These are phyloP conservation scores for Eustalomyia histrio DNA, from an alignment of 2,888 invertebrate species.

Conservation along the genomic window DNA sequence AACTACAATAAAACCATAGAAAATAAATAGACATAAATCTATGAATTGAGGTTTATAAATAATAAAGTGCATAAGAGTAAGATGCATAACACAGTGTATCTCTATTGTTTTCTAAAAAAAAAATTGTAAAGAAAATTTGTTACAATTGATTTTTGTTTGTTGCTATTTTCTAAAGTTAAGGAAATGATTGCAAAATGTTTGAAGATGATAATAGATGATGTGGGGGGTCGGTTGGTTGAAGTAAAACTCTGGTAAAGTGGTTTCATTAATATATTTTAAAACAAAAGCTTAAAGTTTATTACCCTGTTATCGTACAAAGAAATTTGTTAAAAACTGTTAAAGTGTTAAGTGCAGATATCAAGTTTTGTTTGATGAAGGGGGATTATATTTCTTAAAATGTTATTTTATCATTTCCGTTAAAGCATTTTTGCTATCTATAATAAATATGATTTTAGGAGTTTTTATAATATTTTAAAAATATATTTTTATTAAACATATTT, in stretches of 20 bases:
- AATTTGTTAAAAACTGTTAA: neutral
- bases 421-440: neutral
- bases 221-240: neutral
- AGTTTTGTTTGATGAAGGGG: neutral
- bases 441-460: too few relatives aligned
- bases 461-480: too few relatives aligned
- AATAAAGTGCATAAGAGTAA: neutral
- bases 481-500: too few relatives aligned
- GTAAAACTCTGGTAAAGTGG: slow-evolving; percentile 5
- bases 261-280: slow-evolving; percentile 10
- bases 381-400: neutral
- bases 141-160: slow-evolving; percentile 33
- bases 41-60: slow-evolving; percentile 23
- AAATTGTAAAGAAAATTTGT: slow-evolving; percentile 14
- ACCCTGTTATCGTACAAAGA: neutral
- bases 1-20: neutral
- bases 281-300: slow-evolving; percentile 36
- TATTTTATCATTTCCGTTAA: neutral
- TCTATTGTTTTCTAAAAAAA: neutral
- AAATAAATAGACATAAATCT: slow-evolving; percentile 18
- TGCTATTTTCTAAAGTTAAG: neutral
- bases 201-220: neutral
- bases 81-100: neutral
- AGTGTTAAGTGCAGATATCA: neutral
- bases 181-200: slow-evolving; percentile 22